A percentile compares a stretch with the other conserved stretches of the same genome.
Evolutionary conservation across 1,140 invertebrate species (phyloP).

Genomic region (Proales similis): DNA sequence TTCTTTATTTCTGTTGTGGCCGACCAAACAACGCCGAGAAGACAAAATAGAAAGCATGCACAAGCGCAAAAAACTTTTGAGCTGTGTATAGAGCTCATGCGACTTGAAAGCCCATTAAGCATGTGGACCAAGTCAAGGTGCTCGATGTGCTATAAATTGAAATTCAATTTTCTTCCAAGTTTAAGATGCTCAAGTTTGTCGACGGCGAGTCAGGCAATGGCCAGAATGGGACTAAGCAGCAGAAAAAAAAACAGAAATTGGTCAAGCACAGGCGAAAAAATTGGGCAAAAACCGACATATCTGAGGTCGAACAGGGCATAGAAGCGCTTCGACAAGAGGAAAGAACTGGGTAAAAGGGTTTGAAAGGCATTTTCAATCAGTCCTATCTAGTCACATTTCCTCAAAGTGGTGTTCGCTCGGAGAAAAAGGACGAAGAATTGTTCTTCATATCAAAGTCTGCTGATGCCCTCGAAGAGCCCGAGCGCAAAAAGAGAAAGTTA

Average conservation of each 20-base stretch:
- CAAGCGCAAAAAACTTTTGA: background rate
- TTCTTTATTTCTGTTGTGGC: too few species aligned
- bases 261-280: constrained; percentile 33
- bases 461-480: background rate
- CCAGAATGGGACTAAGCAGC: too few species aligned
- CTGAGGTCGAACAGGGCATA: constrained; percentile 24
- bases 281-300: constrained; percentile 32
- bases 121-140: too few species aligned
- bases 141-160: too few species aligned
- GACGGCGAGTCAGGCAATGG: background rate
- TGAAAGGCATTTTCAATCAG: background rate
- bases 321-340: constrained; percentile 19
- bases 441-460: constrained; percentile 18
- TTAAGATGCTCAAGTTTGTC: constrained; percentile 7
- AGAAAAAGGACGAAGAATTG: constrained; percentile 30
- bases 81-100: background rate
- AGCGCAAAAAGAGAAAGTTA: background rate
- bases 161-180: constrained; percentile 5
- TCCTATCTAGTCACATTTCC: background rate
- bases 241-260: constrained; percentile 33
- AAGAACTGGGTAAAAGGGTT: constrained; percentile 15
- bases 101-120: too few species aligned
- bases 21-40: too few species aligned
- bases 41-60: constrained; percentile 1
- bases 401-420: constrained; percentile 10